Conservation (phyloP, 1,140 invertebrate genomes). For the Philopotamus ludificatus region DNA sequence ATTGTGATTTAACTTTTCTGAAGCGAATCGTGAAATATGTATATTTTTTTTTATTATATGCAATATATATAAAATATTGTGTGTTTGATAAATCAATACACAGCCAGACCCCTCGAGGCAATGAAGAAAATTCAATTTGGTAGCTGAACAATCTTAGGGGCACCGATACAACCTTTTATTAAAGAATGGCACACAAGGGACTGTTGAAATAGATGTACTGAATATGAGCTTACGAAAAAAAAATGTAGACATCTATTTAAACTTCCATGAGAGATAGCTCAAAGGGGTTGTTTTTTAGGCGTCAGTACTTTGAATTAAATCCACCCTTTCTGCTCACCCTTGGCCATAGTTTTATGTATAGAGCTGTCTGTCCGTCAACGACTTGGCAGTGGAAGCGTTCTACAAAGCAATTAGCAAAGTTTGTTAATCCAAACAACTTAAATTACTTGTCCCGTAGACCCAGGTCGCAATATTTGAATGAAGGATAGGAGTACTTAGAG, state of each 20-base stretch:
- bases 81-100: constrained; percentile 16
- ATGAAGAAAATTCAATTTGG: constrained; percentile 33
- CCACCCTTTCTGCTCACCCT: background rate
- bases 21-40: background rate
- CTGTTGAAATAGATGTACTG: background rate
- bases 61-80: background rate
- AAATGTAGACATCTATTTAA: background rate
- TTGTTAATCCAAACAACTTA: constrained; percentile 40
- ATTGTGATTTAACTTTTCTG: background rate
- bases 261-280: background rate
- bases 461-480: background rate
- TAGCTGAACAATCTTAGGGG: constrained; percentile 20
- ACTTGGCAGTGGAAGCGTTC: constrained; percentile 18
- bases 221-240: background rate
- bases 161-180: constrained; percentile 22
- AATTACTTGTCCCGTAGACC: constrained; percentile 29
- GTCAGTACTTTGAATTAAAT: background rate
- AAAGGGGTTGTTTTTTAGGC: background rate
- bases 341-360: background rate
- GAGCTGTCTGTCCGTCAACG: background rate
- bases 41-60: no score
- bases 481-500: constrained; percentile 1
- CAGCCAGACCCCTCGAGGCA: constrained; percentile 16
- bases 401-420: constrained; percentile 39
- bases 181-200: constrained; percentile 26